Percentiles rank a stretch among this genome's conserved stretches.
These are phyloP conservation scores for Hylaeus volcanicus DNA, from an alignment of 1,140 invertebrate species.

Conservation along the genomic window DNA sequence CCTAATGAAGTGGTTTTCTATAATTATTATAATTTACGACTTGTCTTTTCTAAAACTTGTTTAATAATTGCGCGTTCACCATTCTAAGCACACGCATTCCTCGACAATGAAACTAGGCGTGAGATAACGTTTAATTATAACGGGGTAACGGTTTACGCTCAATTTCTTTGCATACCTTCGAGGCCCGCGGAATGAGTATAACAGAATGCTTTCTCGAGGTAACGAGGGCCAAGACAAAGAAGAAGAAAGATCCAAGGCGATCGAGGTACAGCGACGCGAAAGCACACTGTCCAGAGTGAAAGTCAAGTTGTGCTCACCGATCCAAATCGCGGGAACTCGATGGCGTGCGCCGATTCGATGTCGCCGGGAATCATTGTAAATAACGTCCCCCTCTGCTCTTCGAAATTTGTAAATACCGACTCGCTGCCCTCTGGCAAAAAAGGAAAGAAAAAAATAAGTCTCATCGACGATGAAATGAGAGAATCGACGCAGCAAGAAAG, in stretches of 20 bases:
- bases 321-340: conserved; percentile 52
- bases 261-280: conserved; percentile 57
- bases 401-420: conserved; percentile 52
- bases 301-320: conserved; percentile 61
- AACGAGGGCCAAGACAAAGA: conserved; percentile 40
- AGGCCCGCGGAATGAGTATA: background rate
- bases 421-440: background rate
- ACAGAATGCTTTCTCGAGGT: conserved; percentile 11
- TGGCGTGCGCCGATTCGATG: conserved; percentile 23
- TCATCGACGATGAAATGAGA: background rate
- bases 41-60: no score
- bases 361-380: conserved; percentile 30
- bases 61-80: no score
- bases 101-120: background rate
- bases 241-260: conserved; percentile 54
- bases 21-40: no score
- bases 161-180: conserved; percentile 24
- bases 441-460: background rate
- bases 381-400: conserved; percentile 24
- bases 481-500: background rate
- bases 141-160: conserved; percentile 4
- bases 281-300: conserved; percentile 67
- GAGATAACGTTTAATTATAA: conserved; percentile 28
- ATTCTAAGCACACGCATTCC: background rate
- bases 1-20: no score